Evolutionary conservation across 2,797 vertebrate species (phyloP).

Genomic region (Notamacropus eugenii): DNA sequence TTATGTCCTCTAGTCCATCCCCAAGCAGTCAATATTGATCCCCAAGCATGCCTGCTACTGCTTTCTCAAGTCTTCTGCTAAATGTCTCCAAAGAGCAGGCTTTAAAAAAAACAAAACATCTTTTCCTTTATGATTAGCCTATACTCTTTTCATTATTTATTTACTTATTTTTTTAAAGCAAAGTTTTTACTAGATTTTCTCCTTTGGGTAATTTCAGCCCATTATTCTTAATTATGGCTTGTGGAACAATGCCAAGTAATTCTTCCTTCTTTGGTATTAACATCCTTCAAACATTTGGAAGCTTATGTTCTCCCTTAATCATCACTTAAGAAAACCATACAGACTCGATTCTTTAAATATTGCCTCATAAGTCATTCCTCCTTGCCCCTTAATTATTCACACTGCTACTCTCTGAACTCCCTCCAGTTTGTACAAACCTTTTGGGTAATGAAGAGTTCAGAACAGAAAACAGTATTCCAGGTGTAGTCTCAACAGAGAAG

Average conservation of each 20-base stretch:
- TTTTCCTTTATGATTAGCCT: not conserved
- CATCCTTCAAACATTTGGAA: constrained; percentile 53
- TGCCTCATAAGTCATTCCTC: constrained; percentile 45
- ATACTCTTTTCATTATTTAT: constrained; percentile 22
- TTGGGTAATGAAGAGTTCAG: constrained; percentile 59
- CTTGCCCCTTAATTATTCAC: constrained; percentile 55
- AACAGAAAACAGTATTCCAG: constrained; percentile 68
- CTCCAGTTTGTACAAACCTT: constrained; percentile 31
- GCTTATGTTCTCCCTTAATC: constrained; percentile 59
- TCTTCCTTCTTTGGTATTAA: constrained; percentile 53
- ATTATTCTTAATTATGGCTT: constrained; percentile 49
- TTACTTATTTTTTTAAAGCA: constrained; percentile 2
- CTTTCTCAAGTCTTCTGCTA: constrained; percentile 55
- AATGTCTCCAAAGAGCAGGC: constrained; percentile 52
- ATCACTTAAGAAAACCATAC: constrained; percentile 56
- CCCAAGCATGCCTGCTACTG: constrained; percentile 39
- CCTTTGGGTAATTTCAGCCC: constrained; percentile 49
- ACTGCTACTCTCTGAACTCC: constrained; percentile 47
- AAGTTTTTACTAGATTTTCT: constrained; percentile 33
- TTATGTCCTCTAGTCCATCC: constrained; percentile 49
- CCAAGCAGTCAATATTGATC: constrained; percentile 44
- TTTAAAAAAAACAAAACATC: not conserved
- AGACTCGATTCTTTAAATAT: constrained; percentile 40
- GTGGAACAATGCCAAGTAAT: constrained; percentile 58
- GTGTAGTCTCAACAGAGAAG: constrained; percentile 50